These are phyloP conservation scores for Eupsilia transversa DNA, from an alignment of 2,888 invertebrate species.

Conservation along the genomic window DNA sequence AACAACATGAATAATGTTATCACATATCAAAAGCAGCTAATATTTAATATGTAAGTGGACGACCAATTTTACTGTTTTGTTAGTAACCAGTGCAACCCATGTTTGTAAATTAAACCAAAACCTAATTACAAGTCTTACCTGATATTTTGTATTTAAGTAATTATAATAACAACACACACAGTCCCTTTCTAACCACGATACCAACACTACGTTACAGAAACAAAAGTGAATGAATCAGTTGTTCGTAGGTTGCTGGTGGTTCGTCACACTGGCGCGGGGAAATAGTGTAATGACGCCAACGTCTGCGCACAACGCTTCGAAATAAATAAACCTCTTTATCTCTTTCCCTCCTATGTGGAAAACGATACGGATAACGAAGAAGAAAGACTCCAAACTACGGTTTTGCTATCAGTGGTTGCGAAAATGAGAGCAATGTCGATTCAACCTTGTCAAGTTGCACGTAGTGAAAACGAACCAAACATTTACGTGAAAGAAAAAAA, in stretches of 20 bases:
- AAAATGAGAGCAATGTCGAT: conserved; percentile 76
- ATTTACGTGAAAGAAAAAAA: conserved; percentile 45
- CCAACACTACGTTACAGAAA: conserved; percentile 61
- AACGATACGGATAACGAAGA: conserved; percentile 64
- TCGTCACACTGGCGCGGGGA: conserved; percentile 73
- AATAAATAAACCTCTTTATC: conserved; percentile 42
- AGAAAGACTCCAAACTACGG: conserved; percentile 42
- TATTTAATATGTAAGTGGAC: conserved; percentile 68
- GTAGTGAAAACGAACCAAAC: conserved; percentile 40
- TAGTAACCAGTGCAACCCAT: conserved; percentile 56
- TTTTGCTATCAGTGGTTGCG: conserved; percentile 58
- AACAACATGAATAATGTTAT: conserved; percentile 38
- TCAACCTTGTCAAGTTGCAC: conserved; percentile 66
- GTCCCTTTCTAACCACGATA: conserved; percentile 44
- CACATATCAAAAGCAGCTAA: conserved; percentile 51
- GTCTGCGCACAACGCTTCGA: conserved; percentile 70
- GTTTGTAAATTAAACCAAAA: conserved; percentile 18
- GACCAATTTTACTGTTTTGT: conserved; percentile 67
- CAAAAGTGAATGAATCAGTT: conserved; percentile 67
- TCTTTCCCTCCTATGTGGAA: conserved; percentile 48
- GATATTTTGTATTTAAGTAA: conserved; percentile 28
- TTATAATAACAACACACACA: conserved; percentile 61
- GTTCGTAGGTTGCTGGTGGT: conserved; percentile 61
- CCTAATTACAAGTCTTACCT: conserved; percentile 64
- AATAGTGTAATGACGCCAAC: conserved; percentile 74